Evolutionary conservation across 2,888 invertebrate genomes (phyloP).

Genomic region (Athetis lepigone): DNA sequence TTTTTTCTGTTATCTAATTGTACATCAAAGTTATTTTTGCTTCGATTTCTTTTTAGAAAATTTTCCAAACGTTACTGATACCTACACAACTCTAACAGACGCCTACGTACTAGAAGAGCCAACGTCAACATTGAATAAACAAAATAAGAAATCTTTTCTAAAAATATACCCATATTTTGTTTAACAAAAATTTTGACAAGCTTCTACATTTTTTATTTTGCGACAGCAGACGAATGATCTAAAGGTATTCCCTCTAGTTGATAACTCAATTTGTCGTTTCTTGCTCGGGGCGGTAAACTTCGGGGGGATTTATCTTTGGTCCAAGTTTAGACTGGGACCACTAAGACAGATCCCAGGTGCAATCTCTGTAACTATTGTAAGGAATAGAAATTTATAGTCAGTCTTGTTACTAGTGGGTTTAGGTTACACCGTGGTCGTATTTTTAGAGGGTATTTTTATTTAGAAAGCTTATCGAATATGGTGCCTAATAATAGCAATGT

Average conservation of each 20-base stretch:
- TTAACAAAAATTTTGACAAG: constrained; percentile 47
- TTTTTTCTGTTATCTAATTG: no score
- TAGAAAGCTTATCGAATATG: no score
- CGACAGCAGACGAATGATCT: constrained; percentile 71
- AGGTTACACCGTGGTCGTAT: constrained; percentile 68
- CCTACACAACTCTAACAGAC: no score
- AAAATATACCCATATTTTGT: constrained; percentile 32
- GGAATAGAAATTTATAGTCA: constrained; percentile 85
- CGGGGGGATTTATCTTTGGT: constrained; percentile 78
- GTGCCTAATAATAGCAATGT: no score
- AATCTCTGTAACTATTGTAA: constrained; percentile 86
- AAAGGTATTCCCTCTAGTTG: constrained; percentile 69
- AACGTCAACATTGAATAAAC: no score
- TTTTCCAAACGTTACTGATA: no score
- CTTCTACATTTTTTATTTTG: constrained; percentile 57
- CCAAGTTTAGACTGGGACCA: constrained; percentile 80
- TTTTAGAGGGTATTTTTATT: not conserved
- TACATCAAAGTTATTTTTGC: no score
- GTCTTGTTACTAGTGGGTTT: constrained; percentile 64
- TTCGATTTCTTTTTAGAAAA: no score
- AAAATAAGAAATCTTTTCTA: not conserved
- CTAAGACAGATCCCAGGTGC: constrained; percentile 86
- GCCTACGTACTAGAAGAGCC: no score
- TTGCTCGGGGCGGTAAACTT: constrained; percentile 72
- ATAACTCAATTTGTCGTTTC: constrained; percentile 83